These are phyloP conservation scores for Drosophila sucinea DNA, from an alignment of 1,140 invertebrate genomes.

Conservation along the genomic window DNA sequence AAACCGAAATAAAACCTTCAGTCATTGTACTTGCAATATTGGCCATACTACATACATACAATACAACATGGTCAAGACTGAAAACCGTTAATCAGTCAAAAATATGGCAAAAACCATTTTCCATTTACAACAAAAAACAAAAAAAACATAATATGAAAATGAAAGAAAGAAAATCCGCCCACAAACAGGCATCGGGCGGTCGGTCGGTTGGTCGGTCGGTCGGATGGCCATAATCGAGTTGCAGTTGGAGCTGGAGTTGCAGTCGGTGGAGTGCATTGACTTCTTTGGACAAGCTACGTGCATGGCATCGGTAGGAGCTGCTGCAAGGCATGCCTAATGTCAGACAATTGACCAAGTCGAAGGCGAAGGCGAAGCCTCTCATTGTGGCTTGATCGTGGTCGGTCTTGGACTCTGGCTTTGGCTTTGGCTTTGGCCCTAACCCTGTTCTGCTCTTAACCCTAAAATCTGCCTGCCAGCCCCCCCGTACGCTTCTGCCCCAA, in stretches of 20 bases:
- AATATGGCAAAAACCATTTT: slow-evolving; percentile 19
- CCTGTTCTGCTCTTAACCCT: slow-evolving; percentile 15
- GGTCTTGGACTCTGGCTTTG: background rate
- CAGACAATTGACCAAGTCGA: slow-evolving; percentile 17
- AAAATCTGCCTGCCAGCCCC: background rate
- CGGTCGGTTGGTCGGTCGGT: background rate
- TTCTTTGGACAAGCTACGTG: slow-evolving; percentile 6
- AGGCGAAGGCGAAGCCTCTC: background rate
- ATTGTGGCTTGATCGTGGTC: background rate
- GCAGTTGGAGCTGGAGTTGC: background rate
- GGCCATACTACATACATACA: background rate
- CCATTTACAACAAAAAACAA: slow-evolving; percentile 7
- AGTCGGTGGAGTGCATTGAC: slow-evolving; percentile 12
- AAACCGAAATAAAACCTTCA: slow-evolving; percentile 19
- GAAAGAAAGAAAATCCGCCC: slow-evolving; percentile 9
- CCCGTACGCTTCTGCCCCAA: background rate
- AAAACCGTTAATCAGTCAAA: slow-evolving; percentile 22
- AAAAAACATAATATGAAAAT: background rate
- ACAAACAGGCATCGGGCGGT: background rate
- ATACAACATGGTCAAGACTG: background rate
- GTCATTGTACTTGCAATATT: slow-evolving; percentile 18
- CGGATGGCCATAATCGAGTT: slow-evolving; percentile 7
- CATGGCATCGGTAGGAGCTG: slow-evolving; percentile 14
- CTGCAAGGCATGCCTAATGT: slow-evolving; percentile 23
- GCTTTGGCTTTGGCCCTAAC: slow-evolving; percentile 18